phyloP scores from a whole-genome alignment of 2,888 invertebrate genomes.

The Cabera pusaria region DNA sequence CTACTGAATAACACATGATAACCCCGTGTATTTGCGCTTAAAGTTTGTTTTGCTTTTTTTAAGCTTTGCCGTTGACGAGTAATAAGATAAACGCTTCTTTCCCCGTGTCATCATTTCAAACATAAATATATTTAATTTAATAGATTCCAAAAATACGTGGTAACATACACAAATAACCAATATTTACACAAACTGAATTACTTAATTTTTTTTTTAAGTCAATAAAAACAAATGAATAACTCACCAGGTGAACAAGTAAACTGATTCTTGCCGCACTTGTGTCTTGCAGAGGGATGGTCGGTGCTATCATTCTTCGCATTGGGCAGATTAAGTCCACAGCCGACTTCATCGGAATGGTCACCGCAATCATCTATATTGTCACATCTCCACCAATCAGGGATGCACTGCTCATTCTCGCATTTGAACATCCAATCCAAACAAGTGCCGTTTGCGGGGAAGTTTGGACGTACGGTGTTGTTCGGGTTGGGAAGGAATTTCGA shows the following conservation, averaged over 20 bases:
- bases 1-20: too few species aligned
- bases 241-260: conserved; percentile 73
- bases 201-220: too few species aligned
- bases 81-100: too few species aligned
- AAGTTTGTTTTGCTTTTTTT: too few species aligned
- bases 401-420: conserved; percentile 87
- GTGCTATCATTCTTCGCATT: conserved; percentile 47
- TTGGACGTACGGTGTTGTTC: conserved; percentile 42
- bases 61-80: too few species aligned
- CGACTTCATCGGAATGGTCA: conserved; percentile 89
- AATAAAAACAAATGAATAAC: conserved; percentile 27
- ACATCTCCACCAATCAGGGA: conserved; percentile 92
- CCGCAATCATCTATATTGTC: conserved; percentile 90
- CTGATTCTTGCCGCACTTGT: conserved; percentile 64
- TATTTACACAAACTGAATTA: too few species aligned
- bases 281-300: conserved; percentile 40
- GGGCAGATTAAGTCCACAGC: conserved; percentile 68
- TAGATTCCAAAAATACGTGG: too few species aligned
- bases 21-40: too few species aligned
- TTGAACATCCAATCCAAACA: conserved; percentile 92
- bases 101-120: too few species aligned
- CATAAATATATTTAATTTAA: too few species aligned
- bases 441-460: conserved; percentile 58
- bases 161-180: too few species aligned
- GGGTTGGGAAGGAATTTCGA: conserved; percentile 58